phyloP scores from a whole-genome alignment of 2,888 invertebrate genomes.

The Laothoe populi region DNA sequence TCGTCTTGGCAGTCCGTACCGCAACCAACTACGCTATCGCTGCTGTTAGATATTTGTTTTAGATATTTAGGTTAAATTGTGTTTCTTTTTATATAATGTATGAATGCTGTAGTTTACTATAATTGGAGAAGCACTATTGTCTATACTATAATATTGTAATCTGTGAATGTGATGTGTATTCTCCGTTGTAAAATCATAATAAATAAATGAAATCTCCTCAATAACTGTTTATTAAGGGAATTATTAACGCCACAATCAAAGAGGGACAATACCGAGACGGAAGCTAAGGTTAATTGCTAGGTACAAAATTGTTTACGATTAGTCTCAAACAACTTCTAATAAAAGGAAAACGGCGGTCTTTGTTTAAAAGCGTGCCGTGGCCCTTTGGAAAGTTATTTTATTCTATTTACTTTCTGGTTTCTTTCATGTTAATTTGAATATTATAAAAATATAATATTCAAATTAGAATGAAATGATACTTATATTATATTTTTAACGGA shows the following conservation, averaged over 20 bases:
- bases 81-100: too few relatives aligned
- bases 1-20: too few relatives aligned
- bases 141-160: too few relatives aligned
- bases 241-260: background rate
- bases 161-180: too few relatives aligned
- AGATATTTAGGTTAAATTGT: too few relatives aligned
- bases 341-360: slow-evolving; percentile 42
- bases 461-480: too few relatives aligned
- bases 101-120: too few relatives aligned
- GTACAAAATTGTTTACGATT: slow-evolving; percentile 29
- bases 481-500: slow-evolving; percentile 20
- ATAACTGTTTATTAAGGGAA: slow-evolving; percentile 8
- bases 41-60: too few relatives aligned
- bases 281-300: slow-evolving; percentile 23
- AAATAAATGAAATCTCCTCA: background rate
- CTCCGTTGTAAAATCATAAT: too few relatives aligned
- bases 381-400: slow-evolving; percentile 45
- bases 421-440: slow-evolving; percentile 36
- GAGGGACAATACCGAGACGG: background rate
- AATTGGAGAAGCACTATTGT: too few relatives aligned
- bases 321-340: slow-evolving; percentile 39
- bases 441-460: slow-evolving; percentile 25
- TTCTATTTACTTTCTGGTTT: slow-evolving; percentile 39
- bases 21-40: too few relatives aligned
- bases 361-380: slow-evolving; percentile 37